Percentiles rank a stretch among this genome's conserved stretches.
These are phyloP conservation scores for Caenorhabditis sp. DNA, from an alignment of 2,888 invertebrate species.

Conservation along the genomic window DNA sequence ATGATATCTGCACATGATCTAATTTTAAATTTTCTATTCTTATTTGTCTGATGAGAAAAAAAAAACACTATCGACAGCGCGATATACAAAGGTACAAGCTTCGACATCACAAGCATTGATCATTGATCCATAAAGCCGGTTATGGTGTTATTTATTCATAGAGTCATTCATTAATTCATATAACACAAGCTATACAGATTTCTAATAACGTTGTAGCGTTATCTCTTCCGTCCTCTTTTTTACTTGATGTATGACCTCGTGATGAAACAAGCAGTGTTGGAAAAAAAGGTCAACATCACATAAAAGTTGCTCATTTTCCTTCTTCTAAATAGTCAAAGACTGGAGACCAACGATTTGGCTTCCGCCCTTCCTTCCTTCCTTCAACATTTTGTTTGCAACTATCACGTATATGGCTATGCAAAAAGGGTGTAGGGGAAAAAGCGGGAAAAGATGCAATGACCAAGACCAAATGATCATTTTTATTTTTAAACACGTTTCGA, in stretches of 20 bases:
- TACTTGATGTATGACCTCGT: background rate
- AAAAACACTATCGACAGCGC: background rate
- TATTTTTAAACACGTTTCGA: background rate
- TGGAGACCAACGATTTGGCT: background rate
- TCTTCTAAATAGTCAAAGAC: background rate
- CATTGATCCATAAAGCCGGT: background rate
- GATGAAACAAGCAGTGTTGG: background rate
- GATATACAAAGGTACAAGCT: background rate
- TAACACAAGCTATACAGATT: background rate
- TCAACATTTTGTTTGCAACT: background rate
- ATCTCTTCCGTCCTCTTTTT: background rate
- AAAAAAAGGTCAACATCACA: background rate
- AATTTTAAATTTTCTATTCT: background rate
- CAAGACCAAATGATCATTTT: background rate
- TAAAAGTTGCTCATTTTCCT: background rate
- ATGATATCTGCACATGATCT: background rate
- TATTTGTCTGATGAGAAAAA: background rate
- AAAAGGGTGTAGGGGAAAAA: background rate
- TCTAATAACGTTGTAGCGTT: background rate
- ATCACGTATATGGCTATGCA: background rate
- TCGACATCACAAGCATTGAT: background rate
- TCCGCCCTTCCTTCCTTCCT: too few relatives aligned
- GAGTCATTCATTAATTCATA: background rate
- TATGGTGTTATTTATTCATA: background rate
- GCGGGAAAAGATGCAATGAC: background rate